Base-by-base conservation (phyloP, 2,888 invertebrate species). In the Pecten maximus region DNA sequence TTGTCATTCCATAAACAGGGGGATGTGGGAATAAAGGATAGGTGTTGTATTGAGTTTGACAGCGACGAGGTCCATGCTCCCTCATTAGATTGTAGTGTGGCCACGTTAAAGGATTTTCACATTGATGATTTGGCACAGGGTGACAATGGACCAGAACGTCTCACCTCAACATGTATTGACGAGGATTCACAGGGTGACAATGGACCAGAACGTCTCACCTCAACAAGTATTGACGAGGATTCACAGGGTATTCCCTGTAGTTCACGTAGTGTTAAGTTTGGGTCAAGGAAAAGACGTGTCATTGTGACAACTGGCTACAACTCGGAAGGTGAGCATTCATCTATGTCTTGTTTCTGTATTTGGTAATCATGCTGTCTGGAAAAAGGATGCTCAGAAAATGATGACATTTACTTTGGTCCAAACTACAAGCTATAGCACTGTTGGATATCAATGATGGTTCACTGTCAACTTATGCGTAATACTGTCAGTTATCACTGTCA, bases 241-340 rank as follows among this genome's bases (percentile, higher is more conserved):
- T 93, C 94, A 0, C 93, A 94, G 50, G 90, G 92, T 35, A 91
- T 94, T 23, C 93, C 94, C 0, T 93, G 91, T 40, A 94, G 93
- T 89, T 93, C 93, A 23, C 90, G 90, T 12, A 94, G 94, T 88
- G 90, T 90, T 48, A 94, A 92, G 90, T 94, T 94, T 92, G 92
- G 93, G 74, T 74, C 74, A 74, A 6, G 74, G 28, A 74, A 74
- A 74, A 74, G 35, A 74, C 74, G 74, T 28, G 74, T 28, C 74
- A 74, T 74, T 23, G 35, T 74, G 35, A 74, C 74, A 28, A 74
- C 35, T 35, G 74, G 74, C 35, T 35, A 35, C 74, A 74, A 28
- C 28, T 35, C 28, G 10, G 35, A 74, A 16, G 74, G 74, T 74
- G 15, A 0, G 74, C 35, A 60, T 44, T 44, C 12, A 44, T 44